Evolutionary conservation across 2,888 invertebrate genomes (phyloP).

Genomic region (Cataglyphis cursor): DNA sequence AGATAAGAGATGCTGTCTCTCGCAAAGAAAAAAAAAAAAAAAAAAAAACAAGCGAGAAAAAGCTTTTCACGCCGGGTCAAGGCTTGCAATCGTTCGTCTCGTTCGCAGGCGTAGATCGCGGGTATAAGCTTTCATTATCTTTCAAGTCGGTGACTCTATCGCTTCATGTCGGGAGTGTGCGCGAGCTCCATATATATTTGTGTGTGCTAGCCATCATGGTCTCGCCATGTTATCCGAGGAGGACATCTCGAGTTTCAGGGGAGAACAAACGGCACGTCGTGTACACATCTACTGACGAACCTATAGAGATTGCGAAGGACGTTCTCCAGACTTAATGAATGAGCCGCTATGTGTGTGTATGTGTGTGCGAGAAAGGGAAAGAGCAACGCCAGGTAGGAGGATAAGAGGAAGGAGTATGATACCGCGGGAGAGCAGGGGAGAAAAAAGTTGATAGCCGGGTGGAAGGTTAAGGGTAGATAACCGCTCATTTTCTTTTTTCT

Average conservation of each 20-base stretch:
- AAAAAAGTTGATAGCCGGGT: slow-evolving; percentile 58
- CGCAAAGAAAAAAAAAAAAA: not conserved
- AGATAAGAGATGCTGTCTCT: not conserved
- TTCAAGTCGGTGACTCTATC: slow-evolving; percentile 65
- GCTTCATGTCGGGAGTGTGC: slow-evolving; percentile 31
- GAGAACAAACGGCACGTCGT: slow-evolving; percentile 82
- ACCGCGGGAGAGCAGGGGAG: not conserved
- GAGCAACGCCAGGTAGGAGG: not conserved
- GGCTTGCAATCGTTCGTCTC: slow-evolving; percentile 28
- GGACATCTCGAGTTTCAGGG: slow-evolving; percentile 82
- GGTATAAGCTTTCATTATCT: slow-evolving; percentile 75
- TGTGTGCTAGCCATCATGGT: slow-evolving; percentile 61
- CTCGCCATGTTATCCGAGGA: slow-evolving; percentile 79
- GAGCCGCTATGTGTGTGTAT: slow-evolving; percentile 51
- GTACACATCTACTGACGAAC: slow-evolving; percentile 79
- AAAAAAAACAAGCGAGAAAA: not conserved
- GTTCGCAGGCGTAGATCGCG: slow-evolving; percentile 50
- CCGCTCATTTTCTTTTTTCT: slow-evolving; percentile 65
- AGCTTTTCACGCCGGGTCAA: slow-evolving; percentile 30
- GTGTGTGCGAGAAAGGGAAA: slow-evolving; percentile 14
- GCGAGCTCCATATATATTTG: slow-evolving; percentile 37
- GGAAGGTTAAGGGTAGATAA: slow-evolving; percentile 63
- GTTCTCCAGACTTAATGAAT: slow-evolving; percentile 82
- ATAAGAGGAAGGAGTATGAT: slow-evolving; percentile 15
- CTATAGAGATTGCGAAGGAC: slow-evolving; percentile 77